Conservation (phyloP, 2,888 invertebrate genomes). For the Tricholauxania praeusta region DNA sequence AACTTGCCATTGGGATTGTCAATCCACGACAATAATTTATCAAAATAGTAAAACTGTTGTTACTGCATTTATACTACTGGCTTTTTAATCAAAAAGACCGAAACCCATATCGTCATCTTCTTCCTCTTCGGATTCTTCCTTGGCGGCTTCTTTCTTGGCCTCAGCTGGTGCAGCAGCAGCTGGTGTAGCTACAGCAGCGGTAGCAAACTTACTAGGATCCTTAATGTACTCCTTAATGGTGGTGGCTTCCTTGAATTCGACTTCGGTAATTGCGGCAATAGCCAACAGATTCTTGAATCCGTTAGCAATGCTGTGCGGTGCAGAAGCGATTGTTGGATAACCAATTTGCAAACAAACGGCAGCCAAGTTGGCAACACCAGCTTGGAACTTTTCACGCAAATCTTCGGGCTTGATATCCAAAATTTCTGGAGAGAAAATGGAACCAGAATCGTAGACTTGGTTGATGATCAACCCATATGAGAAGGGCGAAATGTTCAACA, state of each 20-base stretch:
- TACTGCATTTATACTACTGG: constrained; percentile 7
- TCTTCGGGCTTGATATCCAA: constrained; percentile 99
- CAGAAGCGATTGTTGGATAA: constrained; percentile 97
- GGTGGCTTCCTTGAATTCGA: constrained; percentile 93
- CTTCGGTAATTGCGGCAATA: constrained; percentile 94
- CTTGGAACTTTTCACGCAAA: constrained; percentile 88
- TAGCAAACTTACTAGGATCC: constrained; percentile 96
- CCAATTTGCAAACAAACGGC: constrained; percentile 92
- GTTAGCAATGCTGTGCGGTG: constrained; percentile 96
- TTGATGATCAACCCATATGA: constrained; percentile 97
- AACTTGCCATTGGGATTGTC: constrained; percentile 67
- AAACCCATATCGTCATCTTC: constrained; percentile 98
- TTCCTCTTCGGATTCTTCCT: constrained; percentile 81
- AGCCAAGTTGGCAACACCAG: constrained; percentile 95
- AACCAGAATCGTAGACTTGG: constrained; percentile 98
- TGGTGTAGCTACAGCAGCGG: constrained; percentile 72
- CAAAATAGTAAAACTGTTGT: constrained; percentile 33
- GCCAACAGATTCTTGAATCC: constrained; percentile 98
- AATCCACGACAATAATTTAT: constrained; percentile 66
- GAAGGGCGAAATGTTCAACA: constrained; percentile 99
- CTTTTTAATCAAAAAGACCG: constrained; percentile 90
- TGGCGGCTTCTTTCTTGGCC: constrained; percentile 78
- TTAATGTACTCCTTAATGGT: constrained; percentile 94
- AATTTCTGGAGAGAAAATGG: constrained; percentile 96
- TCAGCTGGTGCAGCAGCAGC: constrained; percentile 74